Conservation (phyloP, 2,888 invertebrate species). For the Stramonita haemastoma region DNA sequence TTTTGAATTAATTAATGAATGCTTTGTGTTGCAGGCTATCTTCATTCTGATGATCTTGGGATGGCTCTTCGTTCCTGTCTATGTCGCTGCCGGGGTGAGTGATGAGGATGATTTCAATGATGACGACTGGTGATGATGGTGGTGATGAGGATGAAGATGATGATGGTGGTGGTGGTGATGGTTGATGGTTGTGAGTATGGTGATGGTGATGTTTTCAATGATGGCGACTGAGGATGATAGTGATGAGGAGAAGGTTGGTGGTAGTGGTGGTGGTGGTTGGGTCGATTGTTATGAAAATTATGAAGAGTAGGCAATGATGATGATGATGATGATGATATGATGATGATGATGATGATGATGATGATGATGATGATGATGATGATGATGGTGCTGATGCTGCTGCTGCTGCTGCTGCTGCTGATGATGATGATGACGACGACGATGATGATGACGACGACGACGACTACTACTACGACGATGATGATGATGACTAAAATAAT, state of each 20-base stretch:
- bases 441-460: neutral
- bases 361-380: too few relatives aligned
- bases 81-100: constrained; percentile 78
- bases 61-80: constrained; percentile 81
- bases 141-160: neutral
- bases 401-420: too few relatives aligned
- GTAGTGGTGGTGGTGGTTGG: too few relatives aligned
- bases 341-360: too few relatives aligned
- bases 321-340: too few relatives aligned
- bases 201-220: neutral
- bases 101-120: neutral
- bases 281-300: too few relatives aligned
- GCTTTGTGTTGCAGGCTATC: constrained; percentile 76
- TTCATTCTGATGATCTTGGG: constrained; percentile 79
- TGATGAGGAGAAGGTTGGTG: too few relatives aligned
- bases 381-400: too few relatives aligned
- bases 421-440: neutral
- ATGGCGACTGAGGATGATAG: too few relatives aligned
- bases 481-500: neutral
- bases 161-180: neutral
- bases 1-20: too few relatives aligned
- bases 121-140: neutral
- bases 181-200: neutral
- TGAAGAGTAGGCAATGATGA: too few relatives aligned
- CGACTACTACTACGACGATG: neutral